Conservation (phyloP, 2,888 invertebrate genomes). For the Rhopalosiphum nymphaeae region DNA sequence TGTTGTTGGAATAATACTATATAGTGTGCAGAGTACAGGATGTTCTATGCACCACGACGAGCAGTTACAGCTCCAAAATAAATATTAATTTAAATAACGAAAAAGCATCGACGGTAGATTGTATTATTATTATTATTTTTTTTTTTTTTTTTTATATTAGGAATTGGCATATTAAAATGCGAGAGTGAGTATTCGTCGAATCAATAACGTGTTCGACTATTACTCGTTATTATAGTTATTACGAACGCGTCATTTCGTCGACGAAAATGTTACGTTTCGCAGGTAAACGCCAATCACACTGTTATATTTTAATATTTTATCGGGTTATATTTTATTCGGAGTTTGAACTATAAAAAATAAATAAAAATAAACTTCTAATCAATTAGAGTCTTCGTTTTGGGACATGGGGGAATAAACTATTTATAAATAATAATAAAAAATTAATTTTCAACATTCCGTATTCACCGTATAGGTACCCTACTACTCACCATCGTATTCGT, state of each 20-base stretch:
- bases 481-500: too few species aligned
- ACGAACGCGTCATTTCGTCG: too few species aligned
- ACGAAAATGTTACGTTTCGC: background rate
- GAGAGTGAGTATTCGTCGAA: background rate
- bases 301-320: background rate
- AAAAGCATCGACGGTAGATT: background rate
- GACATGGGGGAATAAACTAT: too few species aligned
- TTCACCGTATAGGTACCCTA: too few species aligned
- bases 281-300: background rate
- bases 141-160: background rate
- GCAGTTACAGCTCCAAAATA: background rate
- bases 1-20: background rate
- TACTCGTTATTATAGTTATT: background rate
- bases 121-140: background rate
- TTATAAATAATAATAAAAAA: too few species aligned
- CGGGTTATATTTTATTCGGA: background rate
- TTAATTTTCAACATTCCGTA: too few species aligned
- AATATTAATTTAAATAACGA: background rate
- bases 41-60: background rate
- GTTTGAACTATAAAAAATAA: background rate
- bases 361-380: background rate
- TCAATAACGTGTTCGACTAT: background rate
- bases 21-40: background rate
- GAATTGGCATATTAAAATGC: background rate
- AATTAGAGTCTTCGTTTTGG: background rate